Conservation (phyloP, 2,113 vertebrate species). For the Rhadina sibilatrix region DNA sequence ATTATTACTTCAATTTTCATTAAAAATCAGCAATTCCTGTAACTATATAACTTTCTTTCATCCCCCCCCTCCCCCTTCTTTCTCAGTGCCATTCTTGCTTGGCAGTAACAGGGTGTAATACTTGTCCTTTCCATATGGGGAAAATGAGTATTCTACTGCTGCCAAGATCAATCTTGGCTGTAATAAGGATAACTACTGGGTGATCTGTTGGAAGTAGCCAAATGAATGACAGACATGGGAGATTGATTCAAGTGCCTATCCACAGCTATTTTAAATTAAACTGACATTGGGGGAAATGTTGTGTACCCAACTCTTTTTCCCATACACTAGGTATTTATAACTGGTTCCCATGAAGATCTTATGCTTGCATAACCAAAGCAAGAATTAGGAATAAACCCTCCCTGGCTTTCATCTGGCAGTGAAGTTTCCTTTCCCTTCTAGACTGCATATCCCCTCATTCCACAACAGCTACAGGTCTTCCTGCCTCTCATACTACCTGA, state of each 20-base stretch:
- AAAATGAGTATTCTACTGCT: not conserved
- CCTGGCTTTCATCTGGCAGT: not conserved
- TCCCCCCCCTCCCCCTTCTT: fast-evolving
- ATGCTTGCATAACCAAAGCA: not conserved
- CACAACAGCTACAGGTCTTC: not conserved
- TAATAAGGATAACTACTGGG: not conserved
- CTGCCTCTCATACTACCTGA: not conserved
- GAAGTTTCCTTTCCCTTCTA: not conserved
- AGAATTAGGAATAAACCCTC: not conserved
- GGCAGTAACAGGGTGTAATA: not conserved
- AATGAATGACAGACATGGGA: not conserved
- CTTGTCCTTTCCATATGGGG: not conserved
- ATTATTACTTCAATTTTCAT: not conserved
- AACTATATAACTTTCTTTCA: not conserved
- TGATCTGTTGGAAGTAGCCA: not conserved
- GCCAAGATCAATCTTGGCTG: slow-evolving; percentile 33
- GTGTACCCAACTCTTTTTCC: not conserved
- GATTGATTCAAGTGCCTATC: not conserved
- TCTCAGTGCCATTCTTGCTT: not conserved
- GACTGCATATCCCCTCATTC: not conserved
- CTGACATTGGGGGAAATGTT: not conserved
- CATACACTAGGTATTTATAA: slow-evolving; percentile 9
- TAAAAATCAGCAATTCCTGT: not conserved
- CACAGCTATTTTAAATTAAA: slow-evolving; percentile 24
- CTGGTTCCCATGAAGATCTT: slow-evolving; percentile 2